A percentile compares a stretch with the other conserved stretches of the same genome.
phyloP scores from a whole-genome alignment of 1,140 invertebrate genomes.

The Conus ventricosus region DNA sequence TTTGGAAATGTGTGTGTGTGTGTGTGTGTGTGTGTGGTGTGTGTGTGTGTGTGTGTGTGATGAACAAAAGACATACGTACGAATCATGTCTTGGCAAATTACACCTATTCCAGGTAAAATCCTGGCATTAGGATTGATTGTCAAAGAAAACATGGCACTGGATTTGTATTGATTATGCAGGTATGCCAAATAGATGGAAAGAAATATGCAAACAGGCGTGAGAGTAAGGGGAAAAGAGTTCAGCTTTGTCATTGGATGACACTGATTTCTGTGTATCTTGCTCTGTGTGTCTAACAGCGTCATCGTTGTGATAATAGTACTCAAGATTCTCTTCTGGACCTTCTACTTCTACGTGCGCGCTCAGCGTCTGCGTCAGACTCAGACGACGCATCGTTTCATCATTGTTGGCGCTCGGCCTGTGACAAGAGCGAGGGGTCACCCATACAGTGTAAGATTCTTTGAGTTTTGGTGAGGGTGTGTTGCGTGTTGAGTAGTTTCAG shows the following conservation, averaged over 20 bases:
- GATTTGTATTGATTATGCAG: neutral
- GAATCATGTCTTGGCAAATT: too few species aligned
- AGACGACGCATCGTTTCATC: conserved; percentile 21
- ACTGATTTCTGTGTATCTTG: too few species aligned
- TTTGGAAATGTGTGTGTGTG: neutral
- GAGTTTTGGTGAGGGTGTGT: neutral
- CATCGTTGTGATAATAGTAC: conserved; percentile 34
- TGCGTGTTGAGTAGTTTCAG: too few species aligned
- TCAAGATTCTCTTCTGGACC: conserved; percentile 45
- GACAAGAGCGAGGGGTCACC: conserved; percentile 7
- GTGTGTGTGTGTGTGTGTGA: neutral
- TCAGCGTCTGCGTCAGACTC: conserved; percentile 30
- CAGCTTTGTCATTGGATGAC: too few species aligned
- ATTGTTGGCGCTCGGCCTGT: conserved; percentile 33
- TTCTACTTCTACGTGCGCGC: conserved; percentile 46
- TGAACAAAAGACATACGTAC: too few species aligned
- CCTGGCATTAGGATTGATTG: neutral
- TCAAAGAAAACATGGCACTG: neutral
- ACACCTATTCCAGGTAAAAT: neutral
- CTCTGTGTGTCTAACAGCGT: conserved; percentile 26
- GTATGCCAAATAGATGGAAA: neutral
- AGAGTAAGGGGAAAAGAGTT: too few species aligned
- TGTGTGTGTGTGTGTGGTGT: conserved; percentile 7
- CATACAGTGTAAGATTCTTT: conserved; percentile 28
- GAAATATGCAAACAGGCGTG: neutral